A percentile compares a stretch with the other conserved stretches of the same genome.
phyloP scores from a whole-genome alignment of 1,140 invertebrate genomes.

The Tyrophagus putrescentiae region DNA sequence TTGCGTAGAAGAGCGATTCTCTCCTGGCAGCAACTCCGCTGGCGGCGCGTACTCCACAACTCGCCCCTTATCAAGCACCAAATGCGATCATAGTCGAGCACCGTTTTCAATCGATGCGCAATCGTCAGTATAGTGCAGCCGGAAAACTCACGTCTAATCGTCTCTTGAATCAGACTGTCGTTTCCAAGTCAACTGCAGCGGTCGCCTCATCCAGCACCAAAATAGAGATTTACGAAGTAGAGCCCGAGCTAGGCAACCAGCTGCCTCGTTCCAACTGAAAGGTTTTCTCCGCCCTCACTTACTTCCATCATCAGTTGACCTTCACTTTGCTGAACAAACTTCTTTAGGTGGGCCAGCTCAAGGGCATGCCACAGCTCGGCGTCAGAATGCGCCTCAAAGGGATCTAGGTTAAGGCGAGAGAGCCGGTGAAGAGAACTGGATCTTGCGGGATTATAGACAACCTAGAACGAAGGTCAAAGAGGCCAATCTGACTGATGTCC shows the following conservation, averaged over 20 bases:
- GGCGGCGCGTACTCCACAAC: slow-evolving; percentile 25
- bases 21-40: slow-evolving; percentile 17
- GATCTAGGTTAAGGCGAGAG: slow-evolving; percentile 41
- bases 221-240: slow-evolving; percentile 39
- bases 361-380: slow-evolving; percentile 32
- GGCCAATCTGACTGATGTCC: slow-evolving; percentile 69
- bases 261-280: slow-evolving; percentile 36
- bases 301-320: slow-evolving; percentile 21
- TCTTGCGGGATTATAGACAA: slow-evolving; percentile 40
- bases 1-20: slow-evolving; percentile 24
- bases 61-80: slow-evolving; percentile 25
- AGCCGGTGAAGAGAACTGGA: slow-evolving; percentile 56
- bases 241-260: slow-evolving; percentile 43
- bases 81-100: slow-evolving; percentile 34
- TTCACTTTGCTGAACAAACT: slow-evolving; percentile 19
- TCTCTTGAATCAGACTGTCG: slow-evolving; percentile 35
- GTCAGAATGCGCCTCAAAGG: slow-evolving; percentile 31
- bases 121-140: slow-evolving; percentile 36
- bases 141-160: slow-evolving; percentile 33
- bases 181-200: slow-evolving; percentile 34
- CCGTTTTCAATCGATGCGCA: slow-evolving; percentile 36
- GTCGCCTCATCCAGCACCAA: slow-evolving; percentile 39
- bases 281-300: slow-evolving; percentile 21
- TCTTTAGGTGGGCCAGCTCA: slow-evolving; percentile 33
- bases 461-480: slow-evolving; percentile 59